Base-by-base conservation (phyloP, 2,888 invertebrate genomes). In the Drosophila pseudotakahashii region DNA sequence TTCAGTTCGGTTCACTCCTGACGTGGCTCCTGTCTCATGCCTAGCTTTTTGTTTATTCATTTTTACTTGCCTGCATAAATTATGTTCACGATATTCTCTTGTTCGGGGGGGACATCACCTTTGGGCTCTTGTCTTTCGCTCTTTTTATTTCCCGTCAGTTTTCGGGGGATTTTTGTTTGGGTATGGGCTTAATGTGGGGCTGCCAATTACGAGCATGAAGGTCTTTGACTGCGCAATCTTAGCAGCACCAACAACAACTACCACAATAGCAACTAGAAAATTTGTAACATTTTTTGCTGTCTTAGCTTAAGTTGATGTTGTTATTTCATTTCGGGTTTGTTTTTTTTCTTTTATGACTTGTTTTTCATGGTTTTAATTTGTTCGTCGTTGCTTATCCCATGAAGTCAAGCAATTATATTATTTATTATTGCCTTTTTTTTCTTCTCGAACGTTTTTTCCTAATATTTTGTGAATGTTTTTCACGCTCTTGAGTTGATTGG, bases 401-500 rank as follows among this genome's bases (percentile, higher is more conserved):
- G 64, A 50, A 52, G 45, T 30, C 54, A 36, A 41, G 54, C 70
- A 59, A 73, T 63, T 58, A 62, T 48, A 51, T 44, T 58, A 57
- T 57, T 44, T 48, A 45, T 55, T 62, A 54, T 69, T 47, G 34
- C 30, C 26, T 62, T 70, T 64, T 70, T 64, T 63, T 73, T 67
- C 59, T 60, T 48, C 64, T 74, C 71, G 75, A 75, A 70, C 63
- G 73, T 70, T 79, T 72, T 61, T 53, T 47, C 54, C 58, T 37
- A 53, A 55, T 47, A 26, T 61, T 48, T 48, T 42, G 47, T 71
- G 59, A 59, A 50, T 54, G 48, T 42, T 54, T 61, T 70, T 81
- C 84, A 87, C 78, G 84, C 84, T 88, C 87, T 84, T 84, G 89
- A 87, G 66, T 70, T 83, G 77, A 84, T 83, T 80, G 81, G 86